A percentile compares a stretch with the other conserved stretches of the same genome.
phyloP scores from a whole-genome alignment of 1,140 invertebrate species.

The Sarcophaga peregrina region DNA sequence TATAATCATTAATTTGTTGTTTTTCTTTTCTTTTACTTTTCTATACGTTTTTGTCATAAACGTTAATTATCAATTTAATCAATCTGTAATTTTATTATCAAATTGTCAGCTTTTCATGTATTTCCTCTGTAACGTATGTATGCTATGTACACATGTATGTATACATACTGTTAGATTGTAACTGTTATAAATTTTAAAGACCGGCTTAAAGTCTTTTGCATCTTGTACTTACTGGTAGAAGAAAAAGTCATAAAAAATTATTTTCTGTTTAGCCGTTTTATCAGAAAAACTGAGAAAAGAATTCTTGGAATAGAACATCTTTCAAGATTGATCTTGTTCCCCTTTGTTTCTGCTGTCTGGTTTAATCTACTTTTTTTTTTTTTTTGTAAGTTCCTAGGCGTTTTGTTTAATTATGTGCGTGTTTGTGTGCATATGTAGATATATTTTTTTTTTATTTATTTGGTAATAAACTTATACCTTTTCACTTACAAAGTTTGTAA shows the following conservation, averaged over 20 bases:
- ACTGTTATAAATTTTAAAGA: constrained; percentile 4
- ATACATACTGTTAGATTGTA: too few relatives aligned
- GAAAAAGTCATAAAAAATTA: neutral
- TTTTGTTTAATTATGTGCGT: neutral
- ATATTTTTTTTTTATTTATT: neutral
- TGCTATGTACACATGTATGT: too few relatives aligned
- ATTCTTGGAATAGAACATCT: constrained; percentile 4
- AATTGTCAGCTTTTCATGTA: neutral
- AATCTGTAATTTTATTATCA: constrained; percentile 17
- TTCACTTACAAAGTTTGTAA: constrained; percentile 13
- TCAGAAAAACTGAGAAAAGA: neutral
- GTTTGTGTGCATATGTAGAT: neutral
- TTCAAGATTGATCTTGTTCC: constrained; percentile 6
- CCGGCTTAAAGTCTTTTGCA: constrained; percentile 35
- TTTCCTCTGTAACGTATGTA: too few relatives aligned
- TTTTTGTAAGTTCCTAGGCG: neutral
- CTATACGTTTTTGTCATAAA: constrained; percentile 16
- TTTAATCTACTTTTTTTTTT: constrained; percentile 4
- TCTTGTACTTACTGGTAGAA: constrained; percentile 1
- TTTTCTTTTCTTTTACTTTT: neutral
- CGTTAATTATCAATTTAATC: constrained; percentile 31
- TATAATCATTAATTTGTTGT: constrained; percentile 2
- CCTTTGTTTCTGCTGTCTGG: neutral
- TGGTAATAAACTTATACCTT: constrained; percentile 11
- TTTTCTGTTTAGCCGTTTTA: neutral